Evolutionary conservation across 2,888 invertebrate genomes (phyloP).

Genomic region (Leistus spinibarbis): DNA sequence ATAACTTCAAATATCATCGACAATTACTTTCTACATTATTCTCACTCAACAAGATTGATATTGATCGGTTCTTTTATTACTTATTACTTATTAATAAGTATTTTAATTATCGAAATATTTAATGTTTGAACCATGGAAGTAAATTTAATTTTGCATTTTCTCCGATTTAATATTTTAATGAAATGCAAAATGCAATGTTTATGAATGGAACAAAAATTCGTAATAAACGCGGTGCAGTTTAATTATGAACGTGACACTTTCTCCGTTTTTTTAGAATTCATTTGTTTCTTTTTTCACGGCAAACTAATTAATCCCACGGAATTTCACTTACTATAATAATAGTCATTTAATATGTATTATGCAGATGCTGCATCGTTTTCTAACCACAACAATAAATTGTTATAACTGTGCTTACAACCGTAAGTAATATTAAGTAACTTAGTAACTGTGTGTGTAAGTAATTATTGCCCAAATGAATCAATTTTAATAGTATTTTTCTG

Average conservation of each 20-base stretch:
- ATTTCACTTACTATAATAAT: constrained; percentile 37
- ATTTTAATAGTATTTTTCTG: no score
- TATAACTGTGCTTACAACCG: no score
- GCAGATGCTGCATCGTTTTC: not conserved
- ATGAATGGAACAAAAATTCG: constrained; percentile 21
- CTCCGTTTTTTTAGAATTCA: constrained; percentile 26
- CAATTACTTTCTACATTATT: not conserved
- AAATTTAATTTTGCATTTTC: no score
- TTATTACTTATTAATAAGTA: no score
- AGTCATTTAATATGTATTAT: not conserved
- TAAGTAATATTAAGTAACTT: no score
- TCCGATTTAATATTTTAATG: not conserved
- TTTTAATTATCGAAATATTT: no score
- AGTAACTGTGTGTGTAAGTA: no score
- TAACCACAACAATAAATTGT: not conserved
- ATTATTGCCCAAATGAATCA: no score
- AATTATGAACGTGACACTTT: constrained; percentile 30
- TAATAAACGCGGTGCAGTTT: constrained; percentile 17
- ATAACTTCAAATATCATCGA: not conserved
- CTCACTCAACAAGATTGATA: not conserved
- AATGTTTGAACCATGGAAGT: no score
- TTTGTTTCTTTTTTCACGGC: constrained; percentile 21
- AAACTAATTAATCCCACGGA: constrained; percentile 29
- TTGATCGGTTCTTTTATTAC: not conserved
- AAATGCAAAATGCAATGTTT: not conserved